These are phyloP conservation scores for Gasteruption jaculator DNA, from an alignment of 2,888 invertebrate genomes.

Conservation along the genomic window DNA sequence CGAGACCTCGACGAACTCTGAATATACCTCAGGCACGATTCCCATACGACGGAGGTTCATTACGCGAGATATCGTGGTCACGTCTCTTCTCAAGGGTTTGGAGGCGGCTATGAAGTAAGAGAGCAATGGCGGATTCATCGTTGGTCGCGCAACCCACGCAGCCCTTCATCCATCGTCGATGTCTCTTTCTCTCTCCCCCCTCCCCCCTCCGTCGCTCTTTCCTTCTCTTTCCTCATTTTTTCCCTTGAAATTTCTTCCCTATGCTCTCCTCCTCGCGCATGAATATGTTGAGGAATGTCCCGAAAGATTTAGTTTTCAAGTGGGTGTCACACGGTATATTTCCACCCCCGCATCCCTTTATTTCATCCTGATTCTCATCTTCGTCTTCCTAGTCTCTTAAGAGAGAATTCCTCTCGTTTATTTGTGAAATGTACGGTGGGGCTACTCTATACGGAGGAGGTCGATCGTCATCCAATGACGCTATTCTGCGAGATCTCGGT, in stretches of 20 bases:
- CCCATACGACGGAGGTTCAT: slow-evolving; percentile 36
- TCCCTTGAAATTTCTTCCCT: slow-evolving; percentile 25
- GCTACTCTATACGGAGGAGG: too few species aligned
- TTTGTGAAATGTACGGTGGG: too few species aligned
- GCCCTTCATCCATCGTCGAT: slow-evolving; percentile 17
- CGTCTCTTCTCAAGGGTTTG: slow-evolving; percentile 33
- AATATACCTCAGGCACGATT: too few species aligned
- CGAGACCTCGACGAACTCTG: too few species aligned
- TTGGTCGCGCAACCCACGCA: too few species aligned
- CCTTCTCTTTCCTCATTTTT: slow-evolving; percentile 22
- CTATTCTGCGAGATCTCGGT: slow-evolving; percentile 36
- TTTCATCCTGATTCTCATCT: slow-evolving; percentile 23
- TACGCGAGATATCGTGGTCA: slow-evolving; percentile 39
- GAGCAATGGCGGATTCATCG: slow-evolving; percentile 34
- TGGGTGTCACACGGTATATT: slow-evolving; percentile 11
- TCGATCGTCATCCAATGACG: slow-evolving; percentile 40
- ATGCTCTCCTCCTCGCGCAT: neutral
- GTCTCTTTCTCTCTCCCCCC: slow-evolving; percentile 15
- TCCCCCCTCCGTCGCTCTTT: slow-evolving; percentile 22
- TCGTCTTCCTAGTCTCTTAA: too few species aligned
- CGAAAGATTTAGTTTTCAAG: neutral
- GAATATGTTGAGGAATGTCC: neutral
- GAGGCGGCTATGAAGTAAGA: slow-evolving; percentile 32
- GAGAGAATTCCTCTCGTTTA: too few species aligned
- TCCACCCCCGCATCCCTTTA: slow-evolving; percentile 22